Base-by-base conservation (phyloP, 2,797 vertebrate genomes). In the Setipinna tenuifilis region DNA sequence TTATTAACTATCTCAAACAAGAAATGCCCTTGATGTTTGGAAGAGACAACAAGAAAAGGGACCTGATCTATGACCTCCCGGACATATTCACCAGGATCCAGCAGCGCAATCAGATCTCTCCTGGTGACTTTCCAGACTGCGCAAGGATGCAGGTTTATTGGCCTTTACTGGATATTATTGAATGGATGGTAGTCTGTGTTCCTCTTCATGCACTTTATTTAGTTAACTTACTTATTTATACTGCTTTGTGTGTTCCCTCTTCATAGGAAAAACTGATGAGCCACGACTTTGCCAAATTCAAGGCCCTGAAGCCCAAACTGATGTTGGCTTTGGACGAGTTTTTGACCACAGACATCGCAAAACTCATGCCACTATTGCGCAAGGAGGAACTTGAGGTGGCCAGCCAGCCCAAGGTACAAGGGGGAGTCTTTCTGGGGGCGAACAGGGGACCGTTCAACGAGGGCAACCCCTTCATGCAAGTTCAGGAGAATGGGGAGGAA, bases 1-100 rank as follows among this genome's bases (percentile, higher is more conserved):
- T 98, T 83, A 96, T 98, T 89, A 95, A 96, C 92, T 94, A 96
- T 85, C 93, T 98, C 85, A 97, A 97, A 94, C 95, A 96, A 88
- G 96, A 97, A 93, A 98, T 98, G 97, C 97, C 97, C 0, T 95
- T 96, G 0, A 92, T 98, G 80, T 98, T 98, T 23, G 96, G 97
- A 86, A 97, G 96, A 93, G 96, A 97, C 59, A 96, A 94, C 87
- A 97, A 97, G 90, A 98, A 97, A 92, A 96, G 97, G 88, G 96
- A 96, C 87, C 93, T 98, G 23, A 97, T 98, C 84, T 92, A 96
- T 71, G 94, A 97, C 83, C 93, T 98, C 85, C 97, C 97, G 0
- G 92, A 96, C 1, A 97, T 98, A 92, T 98, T 97, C 35, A 94
- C 91, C 1, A 97, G 96, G 92, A 97, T 98, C 85, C 97, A 98